Evolutionary conservation across 1,140 invertebrate species (phyloP).

Genomic region (Gryllus bimaculatus): DNA sequence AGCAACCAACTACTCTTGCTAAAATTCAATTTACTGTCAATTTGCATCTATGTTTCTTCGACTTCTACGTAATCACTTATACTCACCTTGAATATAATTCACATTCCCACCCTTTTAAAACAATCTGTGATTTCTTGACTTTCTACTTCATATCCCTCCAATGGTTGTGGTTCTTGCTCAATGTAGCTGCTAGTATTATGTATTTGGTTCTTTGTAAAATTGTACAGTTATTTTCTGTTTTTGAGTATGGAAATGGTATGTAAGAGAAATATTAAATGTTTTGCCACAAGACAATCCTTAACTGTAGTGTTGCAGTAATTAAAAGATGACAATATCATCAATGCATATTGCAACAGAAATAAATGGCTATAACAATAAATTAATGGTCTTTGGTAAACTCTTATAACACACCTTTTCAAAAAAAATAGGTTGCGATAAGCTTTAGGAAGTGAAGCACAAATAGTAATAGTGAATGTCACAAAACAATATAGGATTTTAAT

Average conservation of each 20-base stretch:
- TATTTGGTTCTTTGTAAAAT: constrained; percentile 10
- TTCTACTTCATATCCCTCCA: constrained; percentile 23
- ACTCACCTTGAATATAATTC: background rate
- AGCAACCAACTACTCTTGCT: background rate
- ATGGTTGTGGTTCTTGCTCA: constrained; percentile 31
- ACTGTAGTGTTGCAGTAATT: constrained; percentile 18
- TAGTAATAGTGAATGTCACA: background rate
- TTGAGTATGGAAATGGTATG: constrained; percentile 15
- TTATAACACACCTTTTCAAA: background rate
- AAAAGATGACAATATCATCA: constrained; percentile 20
- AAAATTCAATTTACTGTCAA: background rate
- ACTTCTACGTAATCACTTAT: background rate
- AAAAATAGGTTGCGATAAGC: background rate
- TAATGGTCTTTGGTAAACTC: constrained; percentile 12
- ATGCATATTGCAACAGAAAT: constrained; percentile 15
- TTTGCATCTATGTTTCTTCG: background rate
- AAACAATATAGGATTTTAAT: background rate
- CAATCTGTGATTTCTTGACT: constrained; percentile 20
- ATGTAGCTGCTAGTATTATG: constrained; percentile 21
- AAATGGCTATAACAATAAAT: constrained; percentile 13
- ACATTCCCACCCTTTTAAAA: constrained; percentile 12
- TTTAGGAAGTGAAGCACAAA: background rate
- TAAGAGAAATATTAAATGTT: constrained; percentile 16
- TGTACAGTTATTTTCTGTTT: constrained; percentile 13
- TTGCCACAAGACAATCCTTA: constrained; percentile 21